Evolutionary conservation across 2,888 invertebrate species (phyloP), one percentile per base, ranked within the genome.

Genomic region (Lymantria dispar): DNA sequence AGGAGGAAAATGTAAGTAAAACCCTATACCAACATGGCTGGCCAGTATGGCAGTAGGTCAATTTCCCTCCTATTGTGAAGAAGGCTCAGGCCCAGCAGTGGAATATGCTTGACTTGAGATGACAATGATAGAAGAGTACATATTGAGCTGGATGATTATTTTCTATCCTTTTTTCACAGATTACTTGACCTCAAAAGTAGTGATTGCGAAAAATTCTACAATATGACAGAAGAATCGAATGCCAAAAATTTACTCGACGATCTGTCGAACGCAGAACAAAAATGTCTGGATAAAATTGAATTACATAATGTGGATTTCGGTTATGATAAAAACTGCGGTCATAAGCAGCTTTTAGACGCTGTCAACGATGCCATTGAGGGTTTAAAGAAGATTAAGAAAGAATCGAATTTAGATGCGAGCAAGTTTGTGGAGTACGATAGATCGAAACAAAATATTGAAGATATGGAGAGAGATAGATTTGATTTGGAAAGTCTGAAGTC

Each of bases 271-370:
- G 73, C 77, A 0, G 85, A 87, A 57, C 76, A 85, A 52, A 64
- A 69, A 0, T 76, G 69, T 40, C 64, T 91, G 0, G 79, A 91
- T 55, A 83, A 75, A 45, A 62, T 91, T 0, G 72, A 82, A 29
- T 77, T 82, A 0, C 85, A 80, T 48, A 85, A 88, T 9, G 73
- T 91, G 0, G 85, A 90, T 31, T 84, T 91, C 45, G 91, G 91
- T 0, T 88, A 80, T 45, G 62, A 80, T 15, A 78, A 85, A 22
- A 70, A 74, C 0, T 77, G 74, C 0, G 89, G 90, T 0, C 88
- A 88, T 47, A 75, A 81, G 42, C 84, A 90, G 48, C 55, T 92
- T 0, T 44, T 90, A 0, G 85, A 90, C 0, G 87, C 89, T 0
- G 86, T 92, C 0, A 83, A 78, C 0, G 88, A 91, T 41, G 85